Percentiles rank a stretch among this genome's conserved stretches.
phyloP scores from a whole-genome alignment of 2,888 invertebrate genomes.

The Seira ritae region DNA sequence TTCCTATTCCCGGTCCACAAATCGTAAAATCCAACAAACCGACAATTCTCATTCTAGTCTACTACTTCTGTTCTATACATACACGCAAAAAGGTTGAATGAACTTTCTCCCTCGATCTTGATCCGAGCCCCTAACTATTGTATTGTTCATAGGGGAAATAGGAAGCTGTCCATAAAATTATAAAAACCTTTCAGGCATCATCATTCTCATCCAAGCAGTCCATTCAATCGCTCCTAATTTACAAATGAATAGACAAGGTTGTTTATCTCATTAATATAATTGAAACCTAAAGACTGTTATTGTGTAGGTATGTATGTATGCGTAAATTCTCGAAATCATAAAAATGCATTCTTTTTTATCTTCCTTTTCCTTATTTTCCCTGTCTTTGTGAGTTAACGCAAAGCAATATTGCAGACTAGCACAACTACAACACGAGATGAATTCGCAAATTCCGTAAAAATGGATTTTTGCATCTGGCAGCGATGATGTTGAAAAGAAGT shows the following conservation, averaged over 20 bases:
- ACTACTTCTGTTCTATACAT: background rate
- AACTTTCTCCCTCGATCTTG: constrained; percentile 26
- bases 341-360: background rate
- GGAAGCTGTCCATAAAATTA: too few species aligned
- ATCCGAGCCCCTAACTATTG: background rate
- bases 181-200: too few species aligned
- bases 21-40: background rate
- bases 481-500: background rate
- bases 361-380: background rate
- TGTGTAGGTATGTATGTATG: background rate
- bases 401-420: background rate
- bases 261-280: constrained; percentile 15
- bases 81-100: constrained; percentile 50
- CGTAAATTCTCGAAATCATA: background rate
- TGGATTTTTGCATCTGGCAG: constrained; percentile 15
- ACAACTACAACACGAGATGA: background rate
- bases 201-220: too few species aligned
- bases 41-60: background rate
- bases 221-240: too few species aligned
- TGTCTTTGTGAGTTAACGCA: too few species aligned
- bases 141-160: too few species aligned
- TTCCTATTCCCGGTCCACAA: background rate
- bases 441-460: constrained; percentile 13
- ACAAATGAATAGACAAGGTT: constrained; percentile 4
- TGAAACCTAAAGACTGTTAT: background rate